Evolutionary conservation across 2,888 invertebrate genomes (phyloP).

Genomic region (Tiphia femorata): DNA sequence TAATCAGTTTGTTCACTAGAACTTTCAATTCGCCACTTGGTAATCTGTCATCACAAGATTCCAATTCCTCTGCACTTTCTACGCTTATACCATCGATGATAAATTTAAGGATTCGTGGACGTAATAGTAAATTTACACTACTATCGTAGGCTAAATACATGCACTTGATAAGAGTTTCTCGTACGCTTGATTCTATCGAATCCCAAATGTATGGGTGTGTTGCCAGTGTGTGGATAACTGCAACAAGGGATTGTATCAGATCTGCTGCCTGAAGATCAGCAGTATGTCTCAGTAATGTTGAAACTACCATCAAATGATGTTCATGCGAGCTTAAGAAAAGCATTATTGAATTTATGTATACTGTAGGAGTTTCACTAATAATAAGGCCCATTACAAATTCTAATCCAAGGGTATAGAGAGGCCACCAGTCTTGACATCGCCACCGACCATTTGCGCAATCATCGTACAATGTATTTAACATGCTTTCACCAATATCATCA

Average conservation of each 20-base stretch:
- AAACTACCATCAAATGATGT: constrained; percentile 59
- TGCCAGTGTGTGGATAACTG: constrained; percentile 61
- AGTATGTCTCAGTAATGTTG: constrained; percentile 63
- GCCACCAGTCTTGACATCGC: constrained; percentile 67
- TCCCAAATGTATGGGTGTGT: constrained; percentile 59
- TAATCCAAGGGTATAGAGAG: constrained; percentile 60
- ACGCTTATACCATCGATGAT: constrained; percentile 67
- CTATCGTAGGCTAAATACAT: constrained; percentile 65
- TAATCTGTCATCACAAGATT: constrained; percentile 62
- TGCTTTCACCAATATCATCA: constrained; percentile 56
- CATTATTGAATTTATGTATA: constrained; percentile 51
- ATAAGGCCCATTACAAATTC: constrained; percentile 62
- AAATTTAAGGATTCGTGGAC: constrained; percentile 65
- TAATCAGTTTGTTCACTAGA: constrained; percentile 63
- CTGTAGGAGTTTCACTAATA: constrained; percentile 46
- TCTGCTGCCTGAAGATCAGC: constrained; percentile 64
- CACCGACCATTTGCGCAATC: constrained; percentile 55
- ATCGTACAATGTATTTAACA: constrained; percentile 60
- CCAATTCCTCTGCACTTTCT: constrained; percentile 65
- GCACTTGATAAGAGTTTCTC: constrained; percentile 64
- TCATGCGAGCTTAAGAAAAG: constrained; percentile 63
- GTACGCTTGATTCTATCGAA: constrained; percentile 54
- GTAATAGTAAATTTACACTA: constrained; percentile 62
- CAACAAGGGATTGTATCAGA: constrained; percentile 63
- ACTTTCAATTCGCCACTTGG: constrained; percentile 61